These are phyloP conservation scores for Limenitis camilla DNA, from an alignment of 2,888 invertebrate species.

Conservation along the genomic window DNA sequence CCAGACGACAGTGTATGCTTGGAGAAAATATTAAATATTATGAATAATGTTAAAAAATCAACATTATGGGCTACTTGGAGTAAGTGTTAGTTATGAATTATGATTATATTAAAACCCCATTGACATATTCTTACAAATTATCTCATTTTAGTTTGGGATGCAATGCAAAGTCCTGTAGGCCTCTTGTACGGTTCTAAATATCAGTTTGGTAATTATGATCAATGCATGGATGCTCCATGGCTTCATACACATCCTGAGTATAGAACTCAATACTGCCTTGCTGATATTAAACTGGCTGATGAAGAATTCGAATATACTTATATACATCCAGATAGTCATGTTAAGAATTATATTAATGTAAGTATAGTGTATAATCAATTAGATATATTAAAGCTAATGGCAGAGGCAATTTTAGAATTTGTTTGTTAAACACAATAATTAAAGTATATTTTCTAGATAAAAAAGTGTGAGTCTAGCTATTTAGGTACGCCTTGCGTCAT, in stretches of 20 bases:
- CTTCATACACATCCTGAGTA: conserved; percentile 37
- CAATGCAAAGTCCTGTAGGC: conserved; percentile 72
- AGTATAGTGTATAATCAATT: conserved; percentile 9
- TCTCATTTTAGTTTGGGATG: conserved; percentile 77
- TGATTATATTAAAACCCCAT: too few species aligned
- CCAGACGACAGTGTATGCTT: conserved; percentile 3
- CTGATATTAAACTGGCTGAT: conserved; percentile 42
- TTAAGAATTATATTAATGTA: conserved; percentile 29
- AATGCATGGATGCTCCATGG: conserved; percentile 63
- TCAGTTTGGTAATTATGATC: conserved; percentile 76
- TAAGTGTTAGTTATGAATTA: too few species aligned
- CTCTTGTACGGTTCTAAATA: conserved; percentile 69
- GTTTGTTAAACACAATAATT: too few species aligned
- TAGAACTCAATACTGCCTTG: conserved; percentile 61
- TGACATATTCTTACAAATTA: too few species aligned
- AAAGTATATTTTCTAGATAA: too few species aligned
- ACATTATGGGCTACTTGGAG: conserved; percentile 22
- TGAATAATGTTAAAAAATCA: conserved; percentile 17
- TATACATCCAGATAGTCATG: conserved; percentile 24
- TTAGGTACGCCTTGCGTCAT: too few species aligned
- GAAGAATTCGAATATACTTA: background rate
- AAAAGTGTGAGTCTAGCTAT: too few species aligned
- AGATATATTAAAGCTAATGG: too few species aligned
- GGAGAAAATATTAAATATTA: conserved; percentile 9
- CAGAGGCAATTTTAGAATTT: too few species aligned